A percentile compares a stretch with the other conserved stretches of the same genome.
Conservation (phyloP, 2,888 invertebrate species). For the Limnephilus rhombicus region DNA sequence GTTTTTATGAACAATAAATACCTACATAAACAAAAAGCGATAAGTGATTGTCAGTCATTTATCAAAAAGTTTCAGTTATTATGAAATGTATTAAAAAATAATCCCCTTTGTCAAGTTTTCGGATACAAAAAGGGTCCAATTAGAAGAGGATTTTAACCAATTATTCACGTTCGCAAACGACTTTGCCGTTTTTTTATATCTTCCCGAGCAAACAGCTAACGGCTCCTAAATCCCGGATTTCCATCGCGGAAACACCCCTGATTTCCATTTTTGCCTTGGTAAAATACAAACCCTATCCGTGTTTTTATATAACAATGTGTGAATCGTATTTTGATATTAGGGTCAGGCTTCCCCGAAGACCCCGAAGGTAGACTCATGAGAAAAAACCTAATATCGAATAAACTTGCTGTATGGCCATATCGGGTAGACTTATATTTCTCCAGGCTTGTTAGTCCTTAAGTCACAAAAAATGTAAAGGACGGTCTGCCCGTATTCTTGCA, state of each 20-base stretch:
- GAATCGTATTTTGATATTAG: constrained; percentile 20
- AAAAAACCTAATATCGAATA: constrained; percentile 30
- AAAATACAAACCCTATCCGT: constrained; percentile 2
- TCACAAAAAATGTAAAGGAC: constrained; percentile 1
- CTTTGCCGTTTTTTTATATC: background rate
- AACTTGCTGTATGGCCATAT: background rate
- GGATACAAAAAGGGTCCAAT: background rate
- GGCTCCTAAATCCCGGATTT: constrained; percentile 11
- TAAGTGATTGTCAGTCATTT: background rate
- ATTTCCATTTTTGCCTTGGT: constrained; percentile 20
- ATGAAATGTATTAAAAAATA: background rate
- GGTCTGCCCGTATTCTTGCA: background rate
- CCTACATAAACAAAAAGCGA: background rate
- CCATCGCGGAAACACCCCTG: background rate
- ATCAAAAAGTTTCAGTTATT: background rate
- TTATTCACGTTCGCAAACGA: background rate
- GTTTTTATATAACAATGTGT: constrained; percentile 37
- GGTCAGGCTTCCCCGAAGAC: constrained; percentile 24
- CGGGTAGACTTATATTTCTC: background rate
- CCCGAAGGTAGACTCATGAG: constrained; percentile 6
- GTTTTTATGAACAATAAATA: background rate
- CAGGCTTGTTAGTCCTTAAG: constrained; percentile 12
- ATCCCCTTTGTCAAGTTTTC: background rate
- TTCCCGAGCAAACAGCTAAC: constrained; percentile 24
- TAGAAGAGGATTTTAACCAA: background rate